Percentiles rank a stretch among this genome's conserved stretches.
Conservation (phyloP, 2,113 vertebrate species). For the Chascanopsetta lugubris region DNA sequence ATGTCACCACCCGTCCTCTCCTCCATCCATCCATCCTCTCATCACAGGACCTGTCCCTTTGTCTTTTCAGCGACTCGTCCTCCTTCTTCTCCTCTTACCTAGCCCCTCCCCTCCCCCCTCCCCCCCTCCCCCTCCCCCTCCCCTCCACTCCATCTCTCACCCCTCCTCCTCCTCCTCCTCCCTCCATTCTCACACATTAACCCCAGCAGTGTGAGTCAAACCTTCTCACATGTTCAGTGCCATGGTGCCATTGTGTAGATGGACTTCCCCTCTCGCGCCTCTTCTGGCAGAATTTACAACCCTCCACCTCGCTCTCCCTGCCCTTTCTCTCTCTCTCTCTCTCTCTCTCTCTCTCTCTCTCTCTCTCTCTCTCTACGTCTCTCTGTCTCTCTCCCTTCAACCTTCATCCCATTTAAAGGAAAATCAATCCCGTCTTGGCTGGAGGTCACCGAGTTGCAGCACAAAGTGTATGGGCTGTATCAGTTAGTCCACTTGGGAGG, state of each 20-base stretch:
- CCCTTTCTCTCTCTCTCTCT: neutral
- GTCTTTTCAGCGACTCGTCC: neutral
- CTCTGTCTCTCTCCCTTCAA: slow-evolving; percentile 10
- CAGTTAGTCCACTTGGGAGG: slow-evolving; percentile 36
- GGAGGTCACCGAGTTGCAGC: slow-evolving; percentile 52
- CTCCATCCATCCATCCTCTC: neutral
- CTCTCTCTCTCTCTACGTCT: slow-evolving; percentile 1
- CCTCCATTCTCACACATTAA: neutral
- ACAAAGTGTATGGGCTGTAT: slow-evolving; percentile 39
- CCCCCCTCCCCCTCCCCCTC: neutral
- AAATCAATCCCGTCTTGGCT: slow-evolving; percentile 68
- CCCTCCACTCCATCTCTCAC: neutral
- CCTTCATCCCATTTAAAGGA: slow-evolving; percentile 46
- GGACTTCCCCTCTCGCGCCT: slow-evolving; percentile 12
- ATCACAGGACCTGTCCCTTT: neutral
- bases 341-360: slow-evolving; percentile 7
- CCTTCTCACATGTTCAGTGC: slow-evolving; percentile 13
- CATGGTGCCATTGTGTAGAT: slow-evolving; percentile 23
- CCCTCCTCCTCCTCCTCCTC: neutral
- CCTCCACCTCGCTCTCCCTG: neutral
- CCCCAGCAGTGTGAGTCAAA: neutral
- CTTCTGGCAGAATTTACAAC: slow-evolving; percentile 20
- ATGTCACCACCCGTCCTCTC: no score
- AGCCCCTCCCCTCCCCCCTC: slow-evolving; percentile 4
- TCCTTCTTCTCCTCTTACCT: neutral